A percentile compares a stretch with the other conserved stretches of the same genome.
Evolutionary conservation across 1,140 invertebrate genomes (phyloP).

Genomic region (Brachionus angularis): DNA sequence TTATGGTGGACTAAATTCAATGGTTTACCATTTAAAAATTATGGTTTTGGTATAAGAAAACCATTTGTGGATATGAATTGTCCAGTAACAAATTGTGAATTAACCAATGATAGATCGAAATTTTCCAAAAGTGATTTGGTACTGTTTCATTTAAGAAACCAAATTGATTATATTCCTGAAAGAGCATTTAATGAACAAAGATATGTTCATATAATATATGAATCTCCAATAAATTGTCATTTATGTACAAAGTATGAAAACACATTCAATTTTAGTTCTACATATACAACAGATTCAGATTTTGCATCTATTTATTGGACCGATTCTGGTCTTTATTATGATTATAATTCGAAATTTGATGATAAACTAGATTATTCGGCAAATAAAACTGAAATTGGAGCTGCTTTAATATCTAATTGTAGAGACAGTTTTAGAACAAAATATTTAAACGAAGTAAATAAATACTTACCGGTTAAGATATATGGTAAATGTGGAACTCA

Average conservation of each 20-base stretch:
- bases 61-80: not conserved
- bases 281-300: constrained; percentile 48
- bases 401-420: constrained; percentile 40
- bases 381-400: not conserved
- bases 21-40: not conserved
- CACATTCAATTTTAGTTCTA: constrained; percentile 49
- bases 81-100: no score
- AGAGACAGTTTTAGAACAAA: constrained; percentile 14
- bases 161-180: not conserved
- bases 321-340: not conserved
- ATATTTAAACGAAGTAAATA: constrained; percentile 45
- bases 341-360: not conserved
- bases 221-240: not conserved
- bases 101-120: not conserved
- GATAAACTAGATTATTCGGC: not conserved
- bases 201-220: not conserved
- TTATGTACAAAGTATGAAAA: not conserved
- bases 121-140: not conserved
- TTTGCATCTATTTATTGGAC: constrained; percentile 11
- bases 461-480: constrained; percentile 49
- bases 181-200: not conserved
- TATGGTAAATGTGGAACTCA: constrained; percentile 49
- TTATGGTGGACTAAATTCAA: not conserved
- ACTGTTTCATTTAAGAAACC: not conserved
- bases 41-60: not conserved